Conservation (phyloP, 2,797 vertebrate species). For the Malurus leucopterus region DNA sequence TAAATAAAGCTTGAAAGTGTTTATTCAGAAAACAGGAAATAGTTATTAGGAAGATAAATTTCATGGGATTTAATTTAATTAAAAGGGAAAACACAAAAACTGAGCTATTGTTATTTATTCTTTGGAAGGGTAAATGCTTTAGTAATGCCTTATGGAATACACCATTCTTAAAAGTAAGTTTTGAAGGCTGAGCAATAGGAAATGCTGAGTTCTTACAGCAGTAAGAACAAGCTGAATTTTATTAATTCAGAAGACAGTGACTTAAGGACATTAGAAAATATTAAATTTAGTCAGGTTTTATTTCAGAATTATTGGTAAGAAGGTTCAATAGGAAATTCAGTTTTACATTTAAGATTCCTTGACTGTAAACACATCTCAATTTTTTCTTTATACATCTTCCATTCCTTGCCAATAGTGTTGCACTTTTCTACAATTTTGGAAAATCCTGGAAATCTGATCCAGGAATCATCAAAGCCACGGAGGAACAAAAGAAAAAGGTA, state of each 20-base stretch:
- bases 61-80: not conserved
- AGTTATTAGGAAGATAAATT: not conserved
- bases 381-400: conserved; percentile 93
- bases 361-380: conserved; percentile 87
- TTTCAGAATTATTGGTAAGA: not conserved
- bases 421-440: conserved; percentile 97
- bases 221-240: not conserved
- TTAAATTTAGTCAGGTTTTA: not conserved
- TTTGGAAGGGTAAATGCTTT: not conserved
- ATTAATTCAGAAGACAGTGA: not conserved
- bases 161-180: not conserved
- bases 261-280: not conserved
- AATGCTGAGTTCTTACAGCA: not conserved
- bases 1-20: conserved; percentile 7
- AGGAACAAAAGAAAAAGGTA: conserved; percentile 99
- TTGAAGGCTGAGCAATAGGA: not conserved
- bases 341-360: conserved; percentile 75
- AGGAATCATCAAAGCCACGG: conserved; percentile 97
- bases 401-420: conserved; percentile 92
- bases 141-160: not conserved
- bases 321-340: not conserved
- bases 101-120: not conserved
- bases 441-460: conserved; percentile 99
- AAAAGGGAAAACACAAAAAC: not conserved
- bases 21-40: conserved; percentile 50